A percentile compares a stretch with the other conserved stretches of the same genome.
These are phyloP conservation scores for Plutomurus gul DNA, from an alignment of 1,140 invertebrate genomes.

Conservation along the genomic window DNA sequence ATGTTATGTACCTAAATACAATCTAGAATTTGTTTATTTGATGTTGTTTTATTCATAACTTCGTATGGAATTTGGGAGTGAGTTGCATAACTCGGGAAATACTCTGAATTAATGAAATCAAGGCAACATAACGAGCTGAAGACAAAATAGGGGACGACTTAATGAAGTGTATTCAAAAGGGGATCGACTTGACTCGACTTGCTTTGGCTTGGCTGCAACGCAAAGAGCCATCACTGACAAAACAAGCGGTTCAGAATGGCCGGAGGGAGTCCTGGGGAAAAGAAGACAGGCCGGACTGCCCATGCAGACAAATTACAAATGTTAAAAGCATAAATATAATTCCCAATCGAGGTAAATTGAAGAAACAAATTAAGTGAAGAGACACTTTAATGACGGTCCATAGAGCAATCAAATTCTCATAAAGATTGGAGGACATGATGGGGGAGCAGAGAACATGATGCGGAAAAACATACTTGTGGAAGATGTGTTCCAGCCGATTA, in stretches of 20 bases:
- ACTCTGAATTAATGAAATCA: not conserved
- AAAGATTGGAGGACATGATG: not conserved
- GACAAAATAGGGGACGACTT: not conserved
- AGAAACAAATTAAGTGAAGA: not conserved
- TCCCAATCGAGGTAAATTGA: not conserved
- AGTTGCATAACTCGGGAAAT: not conserved
- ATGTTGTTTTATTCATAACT: too few relatives aligned
- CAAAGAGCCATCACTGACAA: too few relatives aligned
- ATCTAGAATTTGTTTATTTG: too few relatives aligned
- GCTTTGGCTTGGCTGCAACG: too few relatives aligned
- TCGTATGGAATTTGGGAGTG: too few relatives aligned
- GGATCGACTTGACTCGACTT: too few relatives aligned
- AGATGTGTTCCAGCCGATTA: conserved; percentile 32
- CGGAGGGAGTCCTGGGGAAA: not conserved
- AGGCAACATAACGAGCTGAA: not conserved
- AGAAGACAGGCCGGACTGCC: not conserved
- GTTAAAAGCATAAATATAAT: not conserved
- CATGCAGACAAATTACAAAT: not conserved
- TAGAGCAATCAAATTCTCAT: not conserved
- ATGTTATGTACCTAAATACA: too few relatives aligned
- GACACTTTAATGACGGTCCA: not conserved
- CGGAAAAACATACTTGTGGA: conserved; percentile 26
- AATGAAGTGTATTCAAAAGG: conserved; percentile 32
- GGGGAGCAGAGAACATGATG: not conserved
- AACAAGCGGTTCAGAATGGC: not conserved